Evolutionary conservation across 2,797 vertebrate genomes (phyloP).

Genomic region (Spheniscus humboldti): DNA sequence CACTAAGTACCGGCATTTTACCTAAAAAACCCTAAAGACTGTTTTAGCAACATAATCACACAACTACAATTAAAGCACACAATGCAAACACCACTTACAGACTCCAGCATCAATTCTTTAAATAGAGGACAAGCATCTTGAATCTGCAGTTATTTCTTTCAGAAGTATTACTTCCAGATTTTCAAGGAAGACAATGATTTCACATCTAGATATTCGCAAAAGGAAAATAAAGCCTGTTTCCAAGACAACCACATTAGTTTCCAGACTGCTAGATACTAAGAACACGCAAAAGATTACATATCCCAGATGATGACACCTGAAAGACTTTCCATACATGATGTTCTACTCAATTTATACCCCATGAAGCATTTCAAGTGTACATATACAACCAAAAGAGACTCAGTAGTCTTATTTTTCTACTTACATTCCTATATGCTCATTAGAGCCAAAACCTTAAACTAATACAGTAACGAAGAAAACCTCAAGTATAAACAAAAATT

Average conservation of each 20-base stretch:
- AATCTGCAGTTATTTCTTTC: not conserved
- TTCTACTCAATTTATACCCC: not conserved
- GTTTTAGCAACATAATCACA: not conserved
- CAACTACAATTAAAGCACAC: not conserved
- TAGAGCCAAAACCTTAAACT: not conserved
- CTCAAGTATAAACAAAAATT: not conserved
- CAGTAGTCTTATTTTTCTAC: not conserved
- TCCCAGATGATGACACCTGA: not conserved
- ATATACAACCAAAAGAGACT: not conserved
- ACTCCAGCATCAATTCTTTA: not conserved
- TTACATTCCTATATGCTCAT: not conserved
- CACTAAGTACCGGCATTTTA: not conserved
- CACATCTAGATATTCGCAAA: not conserved
- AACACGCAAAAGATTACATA: not conserved
- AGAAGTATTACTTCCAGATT: not conserved
- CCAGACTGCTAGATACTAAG: not conserved
- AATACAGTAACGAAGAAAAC: not conserved
- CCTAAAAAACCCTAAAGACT: not conserved
- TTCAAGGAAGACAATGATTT: not conserved
- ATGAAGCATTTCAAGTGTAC: not conserved
- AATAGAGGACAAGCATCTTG: not conserved
- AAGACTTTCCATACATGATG: not conserved
- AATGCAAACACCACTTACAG: not conserved
- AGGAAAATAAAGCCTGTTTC: slow-evolving; percentile 47
- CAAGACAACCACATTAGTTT: slow-evolving; percentile 32